Base-by-base conservation (phyloP, 37 sponge, comb jelly and placozoan species). In the Ephydatia muelleri region DNA sequence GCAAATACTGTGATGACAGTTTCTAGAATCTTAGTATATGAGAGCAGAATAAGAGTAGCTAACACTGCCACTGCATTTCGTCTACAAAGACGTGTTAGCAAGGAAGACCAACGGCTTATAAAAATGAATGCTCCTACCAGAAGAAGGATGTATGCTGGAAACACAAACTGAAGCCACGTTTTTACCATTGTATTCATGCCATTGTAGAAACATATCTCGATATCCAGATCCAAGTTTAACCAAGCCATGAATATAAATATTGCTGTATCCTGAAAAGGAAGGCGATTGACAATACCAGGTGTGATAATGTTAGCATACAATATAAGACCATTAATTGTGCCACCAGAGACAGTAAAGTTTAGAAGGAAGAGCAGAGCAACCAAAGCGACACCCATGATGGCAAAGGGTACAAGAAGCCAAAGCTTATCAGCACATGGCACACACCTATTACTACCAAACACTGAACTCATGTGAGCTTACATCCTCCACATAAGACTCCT, bases 201-300 rank as follows among this genome's bases (percentile, higher is more conserved):
- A 72, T 72, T 1, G 26, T 72, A 72, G 72, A 72, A 72, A 26
- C 72, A 72, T 16, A 29, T 72, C 33, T 72, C 72, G 3, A 72
- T 34, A 26, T 29, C 72, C 14, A 72, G 30, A 29, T 30, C 1
- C 33, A 72, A 72, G 72, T 72, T 72, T 2, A 72, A 14, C 19
- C 30, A 72, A 33, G 72, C 21, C 14, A 72, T 27, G 3, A 72
- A 26, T 16, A 72, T 27, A 33, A 27, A 26, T 26, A 33, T 14
- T 27, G 0, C 2, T 0, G 2, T 2, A 33, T 16, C 26, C 16
- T 21, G 14, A 34, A 21, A 2, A 27, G 72, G 72, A 26, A 28
- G 26, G 2, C 16, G 30, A 3, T 16, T 26, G 19, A 14, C 14
- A 16, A 33, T 14, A 3, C 30, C 30, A 72, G 72, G 30, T 30